These are phyloP conservation scores for Takifugu flavidus DNA, from an alignment of 2,113 vertebrate genomes.

Conservation along the genomic window DNA sequence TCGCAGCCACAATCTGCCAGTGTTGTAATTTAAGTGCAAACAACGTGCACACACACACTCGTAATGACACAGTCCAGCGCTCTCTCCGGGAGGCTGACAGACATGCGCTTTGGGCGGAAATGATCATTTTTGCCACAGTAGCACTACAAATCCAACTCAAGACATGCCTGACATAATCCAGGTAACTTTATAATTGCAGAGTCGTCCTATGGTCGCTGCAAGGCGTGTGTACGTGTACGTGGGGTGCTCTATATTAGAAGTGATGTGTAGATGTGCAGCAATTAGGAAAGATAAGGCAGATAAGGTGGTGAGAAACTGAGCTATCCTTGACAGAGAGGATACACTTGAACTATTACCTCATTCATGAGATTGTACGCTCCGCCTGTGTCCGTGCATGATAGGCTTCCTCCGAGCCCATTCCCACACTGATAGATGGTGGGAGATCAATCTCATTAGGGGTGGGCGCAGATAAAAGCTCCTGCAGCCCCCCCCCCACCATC, in stretches of 20 bases:
- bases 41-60: neutral
- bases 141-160: slow-evolving; percentile 26
- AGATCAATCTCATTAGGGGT: slow-evolving; percentile 70
- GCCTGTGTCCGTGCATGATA: slow-evolving; percentile 19
- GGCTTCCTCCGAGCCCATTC: slow-evolving; percentile 42
- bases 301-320: slow-evolving; percentile 33
- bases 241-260: slow-evolving; percentile 24
- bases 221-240: slow-evolving; percentile 10
- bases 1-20: slow-evolving; percentile 16
- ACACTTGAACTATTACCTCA: slow-evolving; percentile 25
- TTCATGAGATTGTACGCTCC: slow-evolving; percentile 29
- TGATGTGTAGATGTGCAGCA: slow-evolving; percentile 13
- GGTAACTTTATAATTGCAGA: slow-evolving; percentile 48
- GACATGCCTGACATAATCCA: slow-evolving; percentile 28
- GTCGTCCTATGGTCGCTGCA: slow-evolving; percentile 38
- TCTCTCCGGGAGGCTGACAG: slow-evolving; percentile 9
- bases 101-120: slow-evolving; percentile 12
- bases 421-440: slow-evolving; percentile 59
- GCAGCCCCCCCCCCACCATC: neutral
- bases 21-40: slow-evolving; percentile 18
- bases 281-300: slow-evolving; percentile 16
- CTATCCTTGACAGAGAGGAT: slow-evolving; percentile 28
- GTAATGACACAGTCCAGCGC: neutral
- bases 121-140: slow-evolving; percentile 6
- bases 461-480: slow-evolving; percentile 13